Evolutionary conservation across 2,888 invertebrate species (phyloP), one percentile per base, ranked within the genome.

Genomic region (Asteroscopus sphinx): DNA sequence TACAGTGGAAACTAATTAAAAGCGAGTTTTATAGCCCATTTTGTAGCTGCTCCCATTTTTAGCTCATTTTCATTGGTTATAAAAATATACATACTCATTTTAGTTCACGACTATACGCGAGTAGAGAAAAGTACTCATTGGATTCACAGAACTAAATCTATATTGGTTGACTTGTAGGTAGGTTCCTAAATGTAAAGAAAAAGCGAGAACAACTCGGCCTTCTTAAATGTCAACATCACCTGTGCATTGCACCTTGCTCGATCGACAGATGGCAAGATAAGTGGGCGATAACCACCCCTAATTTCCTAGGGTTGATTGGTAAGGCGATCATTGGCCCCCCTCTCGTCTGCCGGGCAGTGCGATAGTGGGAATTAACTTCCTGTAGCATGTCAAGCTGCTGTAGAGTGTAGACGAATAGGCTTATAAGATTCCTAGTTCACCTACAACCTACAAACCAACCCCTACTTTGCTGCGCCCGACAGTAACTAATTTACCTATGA

Each of bases 1-100:
- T 11, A 48, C 26, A 16, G 13, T 7, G 9, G 16, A 53, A 53
- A 54, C 41, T 57, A 68, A 65, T 65, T 52, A 63, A 36, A 48
- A 49, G 25, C 6, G 41, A 25, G 11, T 21, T 45, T 64, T 41
- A 59, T 39, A n/a, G 26, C 28, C 30, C n/a, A 25, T 49, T 1
- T 41, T 48, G 42, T 55, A 41, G 46, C 37, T 12, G n/a, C 9
- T 35, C 1, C 26, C 15, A 42, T 42, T 48, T 55, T 26, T 28
- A 26, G 25, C n/a, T 17, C 15, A 37, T 37, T 58, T 59, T 59
- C 2, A 49, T 64, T 41, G 36, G 16, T 48, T 46, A 42, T 58
- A 59, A 59, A 65, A 53, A 2, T 26, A 35, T 16, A n/a, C n/a
- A n/a, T n/a, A n/a, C n/a, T n/a, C n/a, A 46, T 49, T 55, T 44